Evolutionary conservation across 1,140 invertebrate species (phyloP).

Genomic region (Drosophila tani): DNA sequence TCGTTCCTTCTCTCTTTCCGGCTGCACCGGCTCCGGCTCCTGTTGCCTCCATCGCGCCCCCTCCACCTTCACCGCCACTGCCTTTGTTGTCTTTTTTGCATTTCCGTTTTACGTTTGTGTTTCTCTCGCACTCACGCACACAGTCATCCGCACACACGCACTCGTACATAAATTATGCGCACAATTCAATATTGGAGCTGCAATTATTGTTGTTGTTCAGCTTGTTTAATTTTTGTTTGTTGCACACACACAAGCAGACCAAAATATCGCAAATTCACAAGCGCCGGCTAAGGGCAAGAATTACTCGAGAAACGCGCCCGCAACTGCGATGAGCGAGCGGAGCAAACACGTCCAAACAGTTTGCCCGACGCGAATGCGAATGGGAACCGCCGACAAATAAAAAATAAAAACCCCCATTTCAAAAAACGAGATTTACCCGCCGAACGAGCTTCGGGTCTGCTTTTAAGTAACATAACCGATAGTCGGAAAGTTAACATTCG

Average conservation of each 20-base stretch:
- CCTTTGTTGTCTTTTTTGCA: conserved; percentile 80
- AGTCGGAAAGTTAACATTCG: too few species aligned
- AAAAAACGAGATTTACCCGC: conserved; percentile 9
- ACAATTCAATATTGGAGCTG: conserved; percentile 43
- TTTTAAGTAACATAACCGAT: too few species aligned
- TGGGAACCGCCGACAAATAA: conserved; percentile 36
- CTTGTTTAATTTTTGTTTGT: conserved; percentile 68
- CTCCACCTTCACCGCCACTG: conserved; percentile 34
- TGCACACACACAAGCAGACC: conserved; percentile 29
- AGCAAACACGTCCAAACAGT: conserved; percentile 79
- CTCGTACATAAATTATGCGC: conserved; percentile 55
- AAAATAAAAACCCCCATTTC: conserved; percentile 7
- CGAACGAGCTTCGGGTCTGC: neutral
- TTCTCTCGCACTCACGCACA: conserved; percentile 53
- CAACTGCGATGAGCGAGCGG: conserved; percentile 53
- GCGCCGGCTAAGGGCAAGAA: conserved; percentile 25
- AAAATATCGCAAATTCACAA: conserved; percentile 14
- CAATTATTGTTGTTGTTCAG: conserved; percentile 54
- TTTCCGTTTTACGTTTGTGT: conserved; percentile 75
- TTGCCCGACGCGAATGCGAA: conserved; percentile 56
- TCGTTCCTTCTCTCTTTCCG: conserved; percentile 24
- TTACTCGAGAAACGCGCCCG: conserved; percentile 39
- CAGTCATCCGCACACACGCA: conserved; percentile 21
- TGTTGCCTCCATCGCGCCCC: conserved; percentile 51
- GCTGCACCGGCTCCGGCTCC: conserved; percentile 77